Base-by-base conservation (phyloP, 2,888 invertebrate genomes). In the Agrotis segetum region DNA sequence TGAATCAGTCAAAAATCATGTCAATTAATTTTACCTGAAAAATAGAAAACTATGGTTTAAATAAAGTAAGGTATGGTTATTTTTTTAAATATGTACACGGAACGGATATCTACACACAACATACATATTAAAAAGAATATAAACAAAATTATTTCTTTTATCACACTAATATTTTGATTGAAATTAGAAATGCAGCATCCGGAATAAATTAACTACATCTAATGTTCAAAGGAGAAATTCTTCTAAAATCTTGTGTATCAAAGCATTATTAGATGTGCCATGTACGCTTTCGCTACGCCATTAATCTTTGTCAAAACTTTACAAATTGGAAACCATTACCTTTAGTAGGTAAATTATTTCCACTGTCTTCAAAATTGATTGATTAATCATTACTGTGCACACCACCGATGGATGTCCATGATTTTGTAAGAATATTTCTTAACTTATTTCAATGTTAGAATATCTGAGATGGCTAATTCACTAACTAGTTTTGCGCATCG, bases 241-340 rank as follows among this genome's bases (percentile, higher is more conserved):
- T 67, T 66, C 46, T 67, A 16, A 21, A 49, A 56, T 17, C 14
- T n/a, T 14, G 17, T 55, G 14, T 63, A 53, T 58, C 47, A 58
- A 71, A 61, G n/a, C 44, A 24, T 46, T 64, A 53, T 66, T 66
- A 73, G 34, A 49, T 66, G 76, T 82, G 81, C 74, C 81, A 84
- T 84, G 86, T 83, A 82, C 77, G 83, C 67, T 71, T 83, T 79
- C 82, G 81, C 80, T 85, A 82, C 71, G 59, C 75, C 85, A 83
- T 85, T 83, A 85, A 88, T 88, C 88, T 88, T 88, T 87, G 85
- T 89, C 88, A 88, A 87, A 88, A 85, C 75, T 82, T 84, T 85
- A 87, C 88, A 82, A 85, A 87, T 86, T 87, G 84, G 79, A 85
- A 88, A 86, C 86, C 85, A 88, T 88, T 87, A 82, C 85, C 77